Conservation (phyloP, 2,888 invertebrate species). For the Heliconius cydno region DNA sequence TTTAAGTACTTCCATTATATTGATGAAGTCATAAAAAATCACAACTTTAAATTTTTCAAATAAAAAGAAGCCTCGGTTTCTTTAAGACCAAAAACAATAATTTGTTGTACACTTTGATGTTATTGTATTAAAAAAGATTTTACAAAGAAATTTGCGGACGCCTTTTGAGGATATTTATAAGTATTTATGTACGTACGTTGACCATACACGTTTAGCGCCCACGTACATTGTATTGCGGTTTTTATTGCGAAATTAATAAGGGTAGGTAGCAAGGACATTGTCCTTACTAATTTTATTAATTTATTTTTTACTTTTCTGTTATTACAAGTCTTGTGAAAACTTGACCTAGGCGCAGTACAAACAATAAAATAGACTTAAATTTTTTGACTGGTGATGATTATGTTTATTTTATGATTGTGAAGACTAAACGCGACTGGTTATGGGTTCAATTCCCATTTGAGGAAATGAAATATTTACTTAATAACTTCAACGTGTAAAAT, state of each 20-base stretch:
- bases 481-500: too few species aligned
- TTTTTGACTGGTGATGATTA: background rate
- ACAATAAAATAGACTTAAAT: too few species aligned
- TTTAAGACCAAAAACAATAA: constrained; percentile 9
- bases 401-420: too few species aligned
- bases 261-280: background rate
- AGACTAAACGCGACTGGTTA: too few species aligned
- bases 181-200: constrained; percentile 21
- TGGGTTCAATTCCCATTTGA: too few species aligned
- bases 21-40: constrained; percentile 1
- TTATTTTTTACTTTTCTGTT: background rate
- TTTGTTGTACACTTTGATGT: background rate
- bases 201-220: constrained; percentile 31
- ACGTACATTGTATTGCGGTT: background rate
- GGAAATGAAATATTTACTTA: too few species aligned
- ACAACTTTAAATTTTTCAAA: constrained; percentile 3
- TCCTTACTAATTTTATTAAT: background rate
- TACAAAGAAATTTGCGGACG: constrained; percentile 18
- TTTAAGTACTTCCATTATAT: constrained; percentile 6
- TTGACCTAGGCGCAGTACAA: background rate
- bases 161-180: constrained; percentile 2
- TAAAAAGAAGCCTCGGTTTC: constrained; percentile 10
- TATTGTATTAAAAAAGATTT: constrained; percentile 27
- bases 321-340: background rate
- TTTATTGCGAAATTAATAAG: constrained; percentile 10